A percentile compares a stretch with the other conserved stretches of the same genome.
phyloP scores from a whole-genome alignment of 1,140 invertebrate species.

The Melipona quadrifasciata region DNA sequence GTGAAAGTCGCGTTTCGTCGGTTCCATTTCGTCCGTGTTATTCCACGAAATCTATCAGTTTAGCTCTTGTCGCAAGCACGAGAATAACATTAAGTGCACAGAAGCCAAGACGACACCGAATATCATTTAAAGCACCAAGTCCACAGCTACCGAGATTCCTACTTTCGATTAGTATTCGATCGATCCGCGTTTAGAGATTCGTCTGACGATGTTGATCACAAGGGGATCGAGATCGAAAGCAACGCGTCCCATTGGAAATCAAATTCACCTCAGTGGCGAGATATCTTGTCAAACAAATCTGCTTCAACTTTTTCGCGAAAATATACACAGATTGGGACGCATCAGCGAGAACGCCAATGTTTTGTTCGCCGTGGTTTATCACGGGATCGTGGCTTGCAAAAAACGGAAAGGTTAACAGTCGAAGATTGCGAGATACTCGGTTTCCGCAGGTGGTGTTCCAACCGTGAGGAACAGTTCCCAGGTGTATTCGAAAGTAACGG shows the following conservation, averaged over 20 bases:
- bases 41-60: slow-evolving; percentile 28
- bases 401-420: slow-evolving; percentile 40
- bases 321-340: background rate
- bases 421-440: slow-evolving; percentile 45
- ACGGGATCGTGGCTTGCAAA: background rate
- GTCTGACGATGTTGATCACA: slow-evolving; percentile 70
- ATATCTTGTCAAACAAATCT: slow-evolving; percentile 34
- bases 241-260: slow-evolving; percentile 56
- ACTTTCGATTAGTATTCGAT: slow-evolving; percentile 45
- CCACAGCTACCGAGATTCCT: slow-evolving; percentile 41
- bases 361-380: background rate
- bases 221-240: slow-evolving; percentile 52
- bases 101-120: slow-evolving; percentile 52
- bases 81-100: background rate
- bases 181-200: slow-evolving; percentile 35
- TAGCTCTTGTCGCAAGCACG: slow-evolving; percentile 14
- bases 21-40: slow-evolving; percentile 40
- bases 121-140: slow-evolving; percentile 66
- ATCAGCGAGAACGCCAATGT: background rate
- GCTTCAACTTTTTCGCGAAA: slow-evolving; percentile 47
- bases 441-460: slow-evolving; percentile 60
- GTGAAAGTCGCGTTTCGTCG: slow-evolving; percentile 25
- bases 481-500: slow-evolving; percentile 67
- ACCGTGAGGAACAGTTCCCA: slow-evolving; percentile 56
- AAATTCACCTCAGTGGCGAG: slow-evolving; percentile 52